Evolutionary conservation across 2,113 vertebrate species (phyloP), one percentile per base, ranked within the genome.

Genomic region (Lucifuga dentata): DNA sequence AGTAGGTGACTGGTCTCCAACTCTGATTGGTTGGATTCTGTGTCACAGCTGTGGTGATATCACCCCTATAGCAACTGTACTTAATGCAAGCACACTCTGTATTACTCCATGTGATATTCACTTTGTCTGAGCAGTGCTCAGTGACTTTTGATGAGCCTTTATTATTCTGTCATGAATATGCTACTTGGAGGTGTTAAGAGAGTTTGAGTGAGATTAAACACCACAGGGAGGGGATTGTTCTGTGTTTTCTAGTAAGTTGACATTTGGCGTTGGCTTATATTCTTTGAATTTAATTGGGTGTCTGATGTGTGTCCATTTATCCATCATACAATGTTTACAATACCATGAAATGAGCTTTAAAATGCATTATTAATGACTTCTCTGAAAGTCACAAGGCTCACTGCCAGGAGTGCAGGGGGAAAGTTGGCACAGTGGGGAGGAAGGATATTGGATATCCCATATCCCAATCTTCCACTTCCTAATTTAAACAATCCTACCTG

Each of bases 281-380:
- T 48, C 29, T 53, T 45, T 15, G 20, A 52, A 33, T 73, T 24
- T 57, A 12, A 64, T 50, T 17, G 16, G 21, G 19, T 49, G 48
- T 68, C 16, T 57, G 41, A 43, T 60, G 51, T 7, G 9, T 32
- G 43, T 23, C 32, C 36, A 40, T 32, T 66, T 65, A 60, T n/a
- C n/a, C n/a, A n/a, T n/a, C n/a, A n/a, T 61, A 44, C 68, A 43
- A 52, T 80, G 82, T 88, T 88, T 86, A 86, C 70, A 85, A 83
- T 89, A 55, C 68, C 77, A 78, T 56, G 45, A 64, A 78, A 71
- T 80, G 63, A 70, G 78, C 72, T 75, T 56, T 21, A 24, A 6
- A 15, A 66, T 86, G 55, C 66, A 86, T 88, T 88, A 91, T 91
- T 88, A 81, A 90, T 88, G 73, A 16, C 60, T 81, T 75, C 77